Evolutionary conservation across 2,888 invertebrate genomes (phyloP).

Genomic region (Emmelina monodactyla): DNA sequence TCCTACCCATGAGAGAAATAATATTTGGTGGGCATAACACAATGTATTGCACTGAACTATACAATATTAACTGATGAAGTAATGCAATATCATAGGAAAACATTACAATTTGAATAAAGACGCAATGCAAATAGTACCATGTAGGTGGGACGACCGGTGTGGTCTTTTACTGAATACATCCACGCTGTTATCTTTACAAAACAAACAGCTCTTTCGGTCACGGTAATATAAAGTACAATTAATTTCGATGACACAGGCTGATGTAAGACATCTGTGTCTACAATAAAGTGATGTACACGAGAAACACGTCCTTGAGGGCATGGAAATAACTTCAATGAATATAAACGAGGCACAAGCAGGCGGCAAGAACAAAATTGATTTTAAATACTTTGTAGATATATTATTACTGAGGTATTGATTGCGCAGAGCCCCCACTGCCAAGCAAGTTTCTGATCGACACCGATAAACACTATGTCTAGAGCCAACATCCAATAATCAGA

Average conservation of each 20-base stretch:
- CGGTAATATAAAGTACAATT: constrained; percentile 36
- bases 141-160: constrained; percentile 35
- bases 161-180: constrained; percentile 41
- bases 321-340: constrained; percentile 18
- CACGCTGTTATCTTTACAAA: constrained; percentile 43
- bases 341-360: constrained; percentile 15
- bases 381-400: not conserved
- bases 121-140: no score
- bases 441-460: constrained; percentile 49
- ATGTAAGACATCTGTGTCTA: constrained; percentile 61
- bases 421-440: constrained; percentile 31
- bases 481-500: constrained; percentile 67
- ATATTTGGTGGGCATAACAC: constrained; percentile 6
- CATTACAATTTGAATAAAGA: no score
- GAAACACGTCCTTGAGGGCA: constrained; percentile 50
- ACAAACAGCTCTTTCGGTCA: constrained; percentile 44
- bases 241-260: constrained; percentile 61
- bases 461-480: constrained; percentile 62
- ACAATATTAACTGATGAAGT: no score
- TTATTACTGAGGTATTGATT: constrained; percentile 21
- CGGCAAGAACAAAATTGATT: constrained; percentile 1
- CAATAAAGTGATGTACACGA: constrained; percentile 50
- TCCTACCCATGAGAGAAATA: constrained; percentile 19
- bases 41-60: no score
- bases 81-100: no score